These are phyloP conservation scores for Argynnis bischoffii DNA, from an alignment of 2,888 invertebrate species.

Conservation along the genomic window DNA sequence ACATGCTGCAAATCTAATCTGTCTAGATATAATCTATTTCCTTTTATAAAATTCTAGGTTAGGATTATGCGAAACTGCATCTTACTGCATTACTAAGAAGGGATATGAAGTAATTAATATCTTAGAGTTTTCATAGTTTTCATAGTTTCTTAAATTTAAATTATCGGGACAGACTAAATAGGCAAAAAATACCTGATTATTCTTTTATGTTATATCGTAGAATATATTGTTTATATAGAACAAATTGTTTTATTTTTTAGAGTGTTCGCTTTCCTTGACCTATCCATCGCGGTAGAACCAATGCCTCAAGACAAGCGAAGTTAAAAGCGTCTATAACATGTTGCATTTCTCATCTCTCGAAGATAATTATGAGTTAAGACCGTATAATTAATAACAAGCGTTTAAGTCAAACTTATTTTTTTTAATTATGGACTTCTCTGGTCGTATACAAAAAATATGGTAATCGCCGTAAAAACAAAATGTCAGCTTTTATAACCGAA, in stretches of 20 bases:
- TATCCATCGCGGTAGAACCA: too few relatives aligned
- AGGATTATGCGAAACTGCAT: not conserved
- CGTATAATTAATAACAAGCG: conserved; percentile 9
- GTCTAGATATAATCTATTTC: conserved; percentile 19
- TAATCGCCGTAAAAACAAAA: conserved; percentile 24
- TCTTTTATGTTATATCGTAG: too few relatives aligned
- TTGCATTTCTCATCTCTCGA: not conserved
- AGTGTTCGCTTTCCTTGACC: too few relatives aligned
- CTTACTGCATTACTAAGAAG: not conserved
- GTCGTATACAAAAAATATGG: conserved; percentile 23
- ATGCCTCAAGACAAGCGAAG: too few relatives aligned
- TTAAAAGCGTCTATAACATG: too few relatives aligned
- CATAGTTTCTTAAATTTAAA: too few relatives aligned
- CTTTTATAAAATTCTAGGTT: conserved; percentile 6
- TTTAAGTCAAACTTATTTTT: conserved; percentile 3
- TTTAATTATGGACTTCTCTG: not conserved
- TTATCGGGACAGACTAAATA: too few relatives aligned
- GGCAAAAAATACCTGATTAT: too few relatives aligned
- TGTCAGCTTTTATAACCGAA: conserved; percentile 30
- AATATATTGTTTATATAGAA: too few relatives aligned
- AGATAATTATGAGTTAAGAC: conserved; percentile 7
- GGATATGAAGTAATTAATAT: too few relatives aligned
- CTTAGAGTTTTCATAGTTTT: too few relatives aligned
- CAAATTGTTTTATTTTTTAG: too few relatives aligned
- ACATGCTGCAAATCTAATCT: conserved; percentile 19